Base-by-base conservation (phyloP, 92 coral and sea anemone genomes). In the Ricordea florida region DNA sequence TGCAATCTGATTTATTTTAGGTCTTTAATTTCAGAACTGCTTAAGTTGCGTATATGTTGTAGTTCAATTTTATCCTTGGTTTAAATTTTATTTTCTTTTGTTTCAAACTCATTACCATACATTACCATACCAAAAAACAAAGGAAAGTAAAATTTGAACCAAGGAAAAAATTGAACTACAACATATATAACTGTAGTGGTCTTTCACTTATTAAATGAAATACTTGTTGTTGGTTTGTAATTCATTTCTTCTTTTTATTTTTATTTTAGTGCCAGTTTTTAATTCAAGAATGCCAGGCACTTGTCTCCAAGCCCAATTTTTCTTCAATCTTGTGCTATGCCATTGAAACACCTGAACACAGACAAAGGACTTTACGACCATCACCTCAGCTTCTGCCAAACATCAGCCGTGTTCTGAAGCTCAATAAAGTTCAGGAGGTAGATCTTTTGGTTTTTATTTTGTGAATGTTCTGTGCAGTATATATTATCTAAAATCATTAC, bases 361-460 rank as follows among this genome's bases (percentile, higher is more conserved):
- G 86, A 57, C 98, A 94, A 66, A 90, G 93, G 66, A 88, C 93
- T n/a, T 42, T 94, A 74, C 85, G 84, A 51, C 96, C 98, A 31
- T 85, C 93, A n/a, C 45, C 89, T 24, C 98, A 92, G 31, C 84
- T 94, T 30, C 57, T 94, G 36, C 91, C 88, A 0, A 94, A 94
- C 38, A 86, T 94, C 45, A 92, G 98, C 88, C 92, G 90, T 38
- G 80, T 90, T 9, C 82, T 94, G 60, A 94, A 92, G 75, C 90
- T 94, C 15, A 94, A 88, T 56, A 88, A 87, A 44, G 98, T 94
- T 4, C 98, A 94, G 70, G 98, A 94, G 98, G 98, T 94, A 62
- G 31, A 79, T n/a, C 5, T 2, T 29, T 47, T 20, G 26, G 7
- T 0, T 3, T 9, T 7, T 13, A 21, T 14, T 13, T 22, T 24